Evolutionary conservation across 2,888 invertebrate species (phyloP), one percentile per base, ranked within the genome.

Genomic region (Steinernema hermaphroditum): DNA sequence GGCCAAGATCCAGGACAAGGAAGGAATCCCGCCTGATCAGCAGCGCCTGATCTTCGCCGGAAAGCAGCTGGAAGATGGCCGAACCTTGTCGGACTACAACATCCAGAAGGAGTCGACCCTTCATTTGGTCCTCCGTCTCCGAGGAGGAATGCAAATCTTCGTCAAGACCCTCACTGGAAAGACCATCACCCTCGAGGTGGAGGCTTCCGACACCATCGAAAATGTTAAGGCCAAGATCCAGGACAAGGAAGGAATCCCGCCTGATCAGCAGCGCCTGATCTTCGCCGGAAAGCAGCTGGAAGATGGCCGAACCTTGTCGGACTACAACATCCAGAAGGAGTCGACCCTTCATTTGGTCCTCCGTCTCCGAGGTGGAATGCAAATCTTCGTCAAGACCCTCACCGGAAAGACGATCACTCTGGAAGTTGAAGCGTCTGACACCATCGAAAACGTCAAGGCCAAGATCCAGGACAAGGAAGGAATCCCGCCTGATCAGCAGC

Each of bases 311-410:
- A 80, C 80, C 12, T 74, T 80, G 12, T 79, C 79, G 43, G 80
- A 80, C 72, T 80, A 80, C 80, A 80, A 80, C 74, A 80, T 80
- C 74, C 81, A 81, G 72, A 81, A 81, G 74, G 81, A 81, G 70
- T 81, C 81, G 4, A 81, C 81, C 44, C 79, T 81, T 16, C 81
- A 79, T 50, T 49, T 80, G 37, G 81, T 80, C 12, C 77, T 80
- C 71, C 77, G 78, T 44, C 75, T 81, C n/a, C 70, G 77, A n/a
- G 79, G 78, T 91, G 81, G 79, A 6, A 94, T 94, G 94, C 95
- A 96, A 91, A 96, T 96, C 89, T 96, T 94, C 89, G 94, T 94
- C 79, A 94, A 94, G 90, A 94, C 94, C 83, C 91, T 94, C 68
- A 94, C 93, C 85, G 94, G 94, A 85, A 94, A 94, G 89, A 94